Conservation (phyloP, 2,797 vertebrate species). For the Sebastes iracundus region DNA sequence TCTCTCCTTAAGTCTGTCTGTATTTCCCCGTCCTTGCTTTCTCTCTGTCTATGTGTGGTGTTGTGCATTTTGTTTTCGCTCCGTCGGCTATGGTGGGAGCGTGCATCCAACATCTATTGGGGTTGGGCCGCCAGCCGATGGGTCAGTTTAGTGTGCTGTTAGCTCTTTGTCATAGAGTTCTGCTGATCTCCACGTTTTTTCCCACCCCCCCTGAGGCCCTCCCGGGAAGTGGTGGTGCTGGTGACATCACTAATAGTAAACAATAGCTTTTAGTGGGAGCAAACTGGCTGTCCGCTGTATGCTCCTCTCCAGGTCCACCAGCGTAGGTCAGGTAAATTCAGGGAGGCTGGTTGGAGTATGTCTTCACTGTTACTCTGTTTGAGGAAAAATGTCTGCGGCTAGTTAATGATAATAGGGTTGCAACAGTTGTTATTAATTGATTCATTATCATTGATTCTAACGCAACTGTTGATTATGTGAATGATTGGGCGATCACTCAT, state of each 20-base stretch:
- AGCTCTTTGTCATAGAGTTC: constrained; percentile 80
- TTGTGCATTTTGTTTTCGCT: constrained; percentile 62
- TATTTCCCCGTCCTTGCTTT: constrained; percentile 16
- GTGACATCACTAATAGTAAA: constrained; percentile 82
- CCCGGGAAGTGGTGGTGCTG: constrained; percentile 78
- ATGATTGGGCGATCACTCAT: not conserved
- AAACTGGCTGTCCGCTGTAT: constrained; percentile 29
- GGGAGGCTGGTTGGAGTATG: not conserved
- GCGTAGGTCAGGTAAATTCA: constrained; percentile 46
- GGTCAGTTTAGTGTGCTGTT: constrained; percentile 77
- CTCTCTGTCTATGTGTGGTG: constrained; percentile 7
- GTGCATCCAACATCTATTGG: constrained; percentile 59
- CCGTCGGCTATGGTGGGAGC: constrained; percentile 38
- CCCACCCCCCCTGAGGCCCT: constrained; percentile 70
- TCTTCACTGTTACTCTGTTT: not conserved
- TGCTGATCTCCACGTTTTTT: constrained; percentile 80
- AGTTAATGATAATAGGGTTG: not conserved
- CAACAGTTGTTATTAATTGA: not conserved
- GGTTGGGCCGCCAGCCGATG: constrained; percentile 58
- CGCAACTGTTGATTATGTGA: not conserved
- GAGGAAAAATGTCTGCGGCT: not conserved
- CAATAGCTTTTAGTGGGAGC: constrained; percentile 70
- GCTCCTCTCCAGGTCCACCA: constrained; percentile 25
- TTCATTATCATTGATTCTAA: not conserved
- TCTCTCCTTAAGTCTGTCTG: not conserved